These are phyloP conservation scores for Notolabrus celidotus DNA, from an alignment of 2,797 vertebrate genomes.

Conservation along the genomic window DNA sequence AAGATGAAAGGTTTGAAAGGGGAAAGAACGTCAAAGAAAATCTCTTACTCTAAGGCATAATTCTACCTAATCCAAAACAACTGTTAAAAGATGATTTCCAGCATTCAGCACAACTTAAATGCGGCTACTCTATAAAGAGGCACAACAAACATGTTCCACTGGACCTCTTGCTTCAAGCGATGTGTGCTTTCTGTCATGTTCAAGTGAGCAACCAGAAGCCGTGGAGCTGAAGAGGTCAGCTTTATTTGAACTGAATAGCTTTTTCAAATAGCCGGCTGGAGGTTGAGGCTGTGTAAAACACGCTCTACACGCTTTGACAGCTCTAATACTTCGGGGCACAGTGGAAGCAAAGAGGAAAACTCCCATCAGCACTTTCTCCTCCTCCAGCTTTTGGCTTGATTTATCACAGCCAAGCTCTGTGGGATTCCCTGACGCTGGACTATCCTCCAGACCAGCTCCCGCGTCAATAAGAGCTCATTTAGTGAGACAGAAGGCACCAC, in stretches of 20 bases:
- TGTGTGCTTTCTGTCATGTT: slow-evolving; percentile 8
- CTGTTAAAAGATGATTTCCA: slow-evolving; percentile 23
- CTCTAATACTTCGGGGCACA: slow-evolving; percentile 56
- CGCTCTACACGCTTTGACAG: slow-evolving; percentile 65
- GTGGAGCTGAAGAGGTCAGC: slow-evolving; percentile 32
- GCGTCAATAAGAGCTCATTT: slow-evolving; percentile 52
- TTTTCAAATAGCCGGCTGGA: slow-evolving; percentile 52
- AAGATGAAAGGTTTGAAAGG: slow-evolving; percentile 34
- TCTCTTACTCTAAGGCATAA: slow-evolving; percentile 10
- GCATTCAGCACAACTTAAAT: background rate
- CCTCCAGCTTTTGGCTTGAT: slow-evolving; percentile 77
- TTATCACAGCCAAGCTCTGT: slow-evolving; percentile 72
- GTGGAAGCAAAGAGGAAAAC: slow-evolving; percentile 73
- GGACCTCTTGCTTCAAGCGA: slow-evolving; percentile 21
- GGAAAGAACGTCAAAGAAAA: slow-evolving; percentile 28
- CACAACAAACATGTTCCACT: slow-evolving; percentile 3
- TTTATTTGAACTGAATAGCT: slow-evolving; percentile 37
- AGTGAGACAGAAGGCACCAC: slow-evolving; percentile 21
- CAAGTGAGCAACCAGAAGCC: slow-evolving; percentile 24
- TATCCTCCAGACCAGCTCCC: slow-evolving; percentile 60
- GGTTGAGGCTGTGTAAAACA: slow-evolving; percentile 57
- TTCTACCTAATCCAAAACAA: slow-evolving; percentile 25
- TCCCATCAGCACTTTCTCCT: slow-evolving; percentile 81
- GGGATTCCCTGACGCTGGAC: slow-evolving; percentile 78
- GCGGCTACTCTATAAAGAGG: slow-evolving; percentile 3